Conservation (phyloP, 2,797 vertebrate species). For the Cottoperca gobio region DNA sequence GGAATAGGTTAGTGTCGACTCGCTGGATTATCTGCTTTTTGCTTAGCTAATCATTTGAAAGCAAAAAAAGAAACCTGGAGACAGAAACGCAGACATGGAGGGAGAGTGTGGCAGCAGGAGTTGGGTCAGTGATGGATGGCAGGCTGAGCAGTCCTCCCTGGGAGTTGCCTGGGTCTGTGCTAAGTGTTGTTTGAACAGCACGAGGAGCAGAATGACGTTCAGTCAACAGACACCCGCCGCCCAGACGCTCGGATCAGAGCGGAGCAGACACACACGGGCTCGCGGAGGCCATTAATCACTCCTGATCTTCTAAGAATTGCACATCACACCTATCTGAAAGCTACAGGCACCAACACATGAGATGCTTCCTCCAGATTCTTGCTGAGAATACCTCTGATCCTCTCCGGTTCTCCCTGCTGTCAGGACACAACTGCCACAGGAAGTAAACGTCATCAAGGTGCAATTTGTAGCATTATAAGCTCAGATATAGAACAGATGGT, state of each 20-base stretch:
- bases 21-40: slow-evolving; percentile 17
- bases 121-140: slow-evolving; percentile 53
- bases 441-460: neutral
- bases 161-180: slow-evolving; percentile 81
- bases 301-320: slow-evolving; percentile 41
- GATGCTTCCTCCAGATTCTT: slow-evolving; percentile 45
- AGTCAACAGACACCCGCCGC: slow-evolving; percentile 85
- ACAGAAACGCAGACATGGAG: slow-evolving; percentile 1
- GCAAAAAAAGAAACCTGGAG: neutral
- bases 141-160: slow-evolving; percentile 64
- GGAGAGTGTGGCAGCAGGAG: slow-evolving; percentile 28
- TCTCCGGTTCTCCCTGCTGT: neutral
- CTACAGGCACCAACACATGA: slow-evolving; percentile 31
- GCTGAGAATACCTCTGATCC: neutral
- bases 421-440: too few species aligned
- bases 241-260: slow-evolving; percentile 83
- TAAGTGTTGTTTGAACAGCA: slow-evolving; percentile 89
- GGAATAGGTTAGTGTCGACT: neutral
- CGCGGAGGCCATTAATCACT: slow-evolving; percentile 83
- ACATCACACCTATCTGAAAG: slow-evolving; percentile 60
- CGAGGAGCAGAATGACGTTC: slow-evolving; percentile 81
- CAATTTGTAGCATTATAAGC: neutral
- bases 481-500: too few species aligned
- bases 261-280: slow-evolving; percentile 75
- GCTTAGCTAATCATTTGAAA: slow-evolving; percentile 18